phyloP scores from a whole-genome alignment of 2,888 invertebrate genomes.

The Graphium colonna region DNA sequence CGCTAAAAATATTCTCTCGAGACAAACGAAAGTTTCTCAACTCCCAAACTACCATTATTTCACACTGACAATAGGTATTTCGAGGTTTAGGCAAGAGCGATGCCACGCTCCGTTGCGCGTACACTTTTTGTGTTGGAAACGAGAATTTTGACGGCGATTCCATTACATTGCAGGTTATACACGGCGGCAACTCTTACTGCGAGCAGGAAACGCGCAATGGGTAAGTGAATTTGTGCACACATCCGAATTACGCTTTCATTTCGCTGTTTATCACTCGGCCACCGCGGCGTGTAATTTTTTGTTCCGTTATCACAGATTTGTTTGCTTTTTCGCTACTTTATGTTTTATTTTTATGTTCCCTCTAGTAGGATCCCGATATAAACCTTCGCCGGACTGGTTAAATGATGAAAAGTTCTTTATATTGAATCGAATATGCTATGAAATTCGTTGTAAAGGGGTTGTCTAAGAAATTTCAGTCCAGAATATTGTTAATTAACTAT shows the following conservation, averaged over 20 bases:
- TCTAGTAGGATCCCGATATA: too few species aligned
- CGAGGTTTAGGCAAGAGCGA: too few species aligned
- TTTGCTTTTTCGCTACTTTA: conserved; percentile 18
- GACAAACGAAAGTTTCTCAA: not conserved
- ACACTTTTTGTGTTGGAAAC: not conserved
- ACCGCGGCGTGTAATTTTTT: not conserved
- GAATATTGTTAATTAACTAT: too few species aligned
- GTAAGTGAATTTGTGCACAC: conserved; percentile 38
- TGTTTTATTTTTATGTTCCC: conserved; percentile 24
- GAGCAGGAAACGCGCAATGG: conserved; percentile 28
- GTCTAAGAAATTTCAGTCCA: too few species aligned
- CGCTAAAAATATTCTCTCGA: not conserved
- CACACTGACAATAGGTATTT: too few species aligned
- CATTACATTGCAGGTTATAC: conserved; percentile 46
- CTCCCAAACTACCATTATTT: too few species aligned
- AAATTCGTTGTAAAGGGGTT: too few species aligned
- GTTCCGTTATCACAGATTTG: not conserved
- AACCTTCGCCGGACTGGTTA: too few species aligned
- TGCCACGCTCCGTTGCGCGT: too few species aligned
- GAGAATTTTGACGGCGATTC: not conserved
- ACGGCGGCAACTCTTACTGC: conserved; percentile 35
- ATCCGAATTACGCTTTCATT: not conserved
- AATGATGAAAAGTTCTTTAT: too few species aligned
- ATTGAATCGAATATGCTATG: too few species aligned
- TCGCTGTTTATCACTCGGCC: not conserved